Evolutionary conservation across 1,140 invertebrate genomes (phyloP), one percentile per base, ranked within the genome.

Genomic region (Atta texana): DNA sequence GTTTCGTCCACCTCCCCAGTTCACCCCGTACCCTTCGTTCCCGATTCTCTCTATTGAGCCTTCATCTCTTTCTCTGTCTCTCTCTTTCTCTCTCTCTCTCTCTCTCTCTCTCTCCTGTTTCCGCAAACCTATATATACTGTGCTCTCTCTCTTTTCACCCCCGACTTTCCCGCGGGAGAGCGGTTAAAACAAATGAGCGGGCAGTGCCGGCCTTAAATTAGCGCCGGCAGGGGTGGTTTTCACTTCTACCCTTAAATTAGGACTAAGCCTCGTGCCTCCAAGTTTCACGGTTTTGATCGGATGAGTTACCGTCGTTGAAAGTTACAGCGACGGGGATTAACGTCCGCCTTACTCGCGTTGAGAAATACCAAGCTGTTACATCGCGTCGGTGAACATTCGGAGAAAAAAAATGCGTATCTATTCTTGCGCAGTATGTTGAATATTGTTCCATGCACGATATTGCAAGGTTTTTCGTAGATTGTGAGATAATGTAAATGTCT

Each of bases 201-300:
- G 93, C 90, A 93, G 92, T 87, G 89, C 88, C 92, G 90, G 94
- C 93, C 94, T 95, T 94, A 95, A 95, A 95, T 95, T 95, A 95
- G 94, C 94, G 92, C 92, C 87, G 88, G 92, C 90, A 93, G 91
- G 92, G 92, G 92, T 94, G 94, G 93, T 95, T 95, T 95, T 95
- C 94, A 94, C 94, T 95, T 95, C 93, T 91, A 93, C 94, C 94
- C 94, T 95, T 94, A 95, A 95, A 95, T 95, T 95, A 95, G 94
- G 92, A 94, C 93, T 95, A 94, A 95, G 93, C 93, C 91, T 92
- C 86, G 81, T 92, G 92, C 92, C 89, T 92, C 88, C 92, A 94
- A 94, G 93, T 94, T 93, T 93, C 93, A 91, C 89, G 89, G 93
- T 93, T 89, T 94, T 94, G 93, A 94, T 94, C 93, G 92, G 93